Evolutionary conservation across 2,113 vertebrate species (phyloP), one percentile per base, ranked within the genome.

Genomic region (Pavo muticus): DNA sequence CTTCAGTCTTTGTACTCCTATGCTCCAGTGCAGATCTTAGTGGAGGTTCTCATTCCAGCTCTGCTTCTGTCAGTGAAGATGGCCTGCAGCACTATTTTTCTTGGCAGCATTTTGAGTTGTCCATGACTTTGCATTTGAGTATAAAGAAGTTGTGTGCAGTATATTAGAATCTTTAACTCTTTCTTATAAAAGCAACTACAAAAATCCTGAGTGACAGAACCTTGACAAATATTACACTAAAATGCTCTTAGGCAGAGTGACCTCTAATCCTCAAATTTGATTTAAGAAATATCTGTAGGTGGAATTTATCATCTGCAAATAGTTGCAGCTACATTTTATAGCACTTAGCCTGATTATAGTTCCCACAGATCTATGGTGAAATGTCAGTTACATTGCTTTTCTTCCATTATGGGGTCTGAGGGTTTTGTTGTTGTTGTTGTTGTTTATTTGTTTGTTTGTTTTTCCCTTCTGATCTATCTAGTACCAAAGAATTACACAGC

Each of bases 291-390:
- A 93, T 80, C 65, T 71, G 40, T 84, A 80, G 70, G 56, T 89
- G 86, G 88, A 88, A 67, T 96, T 95, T 95, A 93, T 91, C 91
- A 92, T 93, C 80, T 93, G 52, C 70, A 72, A 91, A 95, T 96
- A 96, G 95, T 93, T 96, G 89, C 93, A 91, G 60, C 67, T 87
- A 92, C 82, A 67, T 94, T 94, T 91, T 88, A 52, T 73, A 96
- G 87, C 80, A 77, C 92, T 97, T 97, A 92, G 79, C 45, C 82
- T 97, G 95, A 97, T 96, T 94, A 84, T 94, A 74, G 67, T 76
- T 95, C 93, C 91, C 39, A 91, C 79, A 89, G 95, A 97, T 93
- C 89, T 93, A 32, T 80, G 76, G 67, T 47, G 77, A 96, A 94
- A 42, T 93, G 90, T 50, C 80, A 93, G 79, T 90, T 84, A 70